A percentile compares a stretch with the other conserved stretches of the same genome.
Conservation (phyloP, 2,797 vertebrate genomes). For the Sebastes taczanowskii region DNA sequence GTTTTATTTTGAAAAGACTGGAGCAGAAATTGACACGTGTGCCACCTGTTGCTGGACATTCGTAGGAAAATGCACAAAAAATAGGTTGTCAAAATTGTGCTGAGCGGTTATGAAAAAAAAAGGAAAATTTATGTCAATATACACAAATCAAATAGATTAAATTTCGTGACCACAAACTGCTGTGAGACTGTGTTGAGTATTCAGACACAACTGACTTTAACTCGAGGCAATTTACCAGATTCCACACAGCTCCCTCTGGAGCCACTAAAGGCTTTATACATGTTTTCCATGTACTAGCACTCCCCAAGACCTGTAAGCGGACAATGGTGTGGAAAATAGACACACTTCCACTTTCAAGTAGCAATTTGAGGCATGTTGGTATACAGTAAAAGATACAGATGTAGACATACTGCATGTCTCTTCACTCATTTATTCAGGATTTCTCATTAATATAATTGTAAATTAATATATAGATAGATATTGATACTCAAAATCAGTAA, state of each 20-base stretch:
- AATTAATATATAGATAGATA: background rate
- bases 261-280: background rate
- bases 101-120: too few relatives aligned
- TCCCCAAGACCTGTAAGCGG: background rate
- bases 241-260: background rate
- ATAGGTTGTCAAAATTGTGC: too few relatives aligned
- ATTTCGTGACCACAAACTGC: too few relatives aligned
- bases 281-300: background rate
- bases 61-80: too few relatives aligned
- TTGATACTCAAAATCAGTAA: background rate
- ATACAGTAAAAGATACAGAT: background rate
- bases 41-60: too few relatives aligned
- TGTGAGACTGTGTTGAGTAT: background rate
- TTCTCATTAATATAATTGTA: background rate
- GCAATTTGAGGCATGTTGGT: background rate
- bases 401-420: background rate
- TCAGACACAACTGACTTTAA: background rate
- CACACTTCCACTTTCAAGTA: background rate
- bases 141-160: too few relatives aligned
- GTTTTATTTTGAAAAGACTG: too few relatives aligned
- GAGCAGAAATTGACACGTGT: too few relatives aligned
- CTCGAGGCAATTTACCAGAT: background rate
- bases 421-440: background rate
- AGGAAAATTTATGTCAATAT: too few relatives aligned
- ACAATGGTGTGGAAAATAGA: background rate